Conservation (phyloP, 1,140 invertebrate species). For the Drosophila burlai region DNA sequence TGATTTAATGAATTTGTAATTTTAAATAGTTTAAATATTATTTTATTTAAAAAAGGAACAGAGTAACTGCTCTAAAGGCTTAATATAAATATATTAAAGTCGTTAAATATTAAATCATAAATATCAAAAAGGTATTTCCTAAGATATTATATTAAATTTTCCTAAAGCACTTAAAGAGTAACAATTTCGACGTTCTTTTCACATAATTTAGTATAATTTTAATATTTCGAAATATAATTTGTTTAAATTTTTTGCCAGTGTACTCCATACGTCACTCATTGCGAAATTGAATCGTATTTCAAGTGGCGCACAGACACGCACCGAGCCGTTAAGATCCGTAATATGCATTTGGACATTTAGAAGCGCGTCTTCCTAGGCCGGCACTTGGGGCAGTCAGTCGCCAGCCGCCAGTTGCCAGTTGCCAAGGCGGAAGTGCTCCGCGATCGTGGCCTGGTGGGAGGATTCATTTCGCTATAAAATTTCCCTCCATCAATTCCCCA, state of each 20-base stretch:
- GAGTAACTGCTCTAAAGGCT: not conserved
- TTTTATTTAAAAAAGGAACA: too few relatives aligned
- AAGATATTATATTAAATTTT: not conserved
- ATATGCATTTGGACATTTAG: slow-evolving; percentile 63
- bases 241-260: accelerated
- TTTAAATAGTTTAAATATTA: too few relatives aligned
- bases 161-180: not conserved
- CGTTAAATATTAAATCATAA: too few relatives aligned
- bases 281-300: slow-evolving; percentile 74
- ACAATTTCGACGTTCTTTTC: accelerated
- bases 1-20: too few relatives aligned
- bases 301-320: slow-evolving; percentile 55
- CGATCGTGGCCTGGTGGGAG: slow-evolving; percentile 30
- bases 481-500: not conserved
- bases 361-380: slow-evolving; percentile 35
- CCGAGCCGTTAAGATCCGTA: slow-evolving; percentile 55
- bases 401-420: not conserved
- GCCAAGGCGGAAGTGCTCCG: slow-evolving; percentile 66
- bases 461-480: slow-evolving; percentile 21
- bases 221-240: not conserved
- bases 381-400: slow-evolving; percentile 34
- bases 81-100: too few relatives aligned
- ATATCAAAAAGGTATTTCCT: not conserved
- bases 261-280: slow-evolving; percentile 50
- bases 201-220: too few relatives aligned